phyloP scores from a whole-genome alignment of 1,140 invertebrate genomes.

The roundworm (Caenorhabditis elegans) region DNA sequence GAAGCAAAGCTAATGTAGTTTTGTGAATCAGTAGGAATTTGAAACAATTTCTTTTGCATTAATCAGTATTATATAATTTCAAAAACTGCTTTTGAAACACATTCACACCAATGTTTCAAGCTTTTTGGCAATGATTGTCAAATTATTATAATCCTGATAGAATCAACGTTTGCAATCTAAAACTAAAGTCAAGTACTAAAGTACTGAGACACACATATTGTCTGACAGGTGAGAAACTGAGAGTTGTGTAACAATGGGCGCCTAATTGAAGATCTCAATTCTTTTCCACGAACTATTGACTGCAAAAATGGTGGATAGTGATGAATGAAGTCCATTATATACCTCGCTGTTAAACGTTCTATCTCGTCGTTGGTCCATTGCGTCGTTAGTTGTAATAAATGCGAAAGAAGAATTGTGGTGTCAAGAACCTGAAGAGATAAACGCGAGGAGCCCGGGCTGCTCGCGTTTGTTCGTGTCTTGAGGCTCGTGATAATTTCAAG shows the following conservation, averaged over 20 bases:
- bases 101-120: too few species aligned
- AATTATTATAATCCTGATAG: too few species aligned
- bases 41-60: too few species aligned
- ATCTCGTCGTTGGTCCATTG: background rate
- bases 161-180: too few species aligned
- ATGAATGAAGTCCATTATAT: background rate
- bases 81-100: too few species aligned
- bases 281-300: background rate
- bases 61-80: too few species aligned
- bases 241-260: background rate
- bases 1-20: too few species aligned
- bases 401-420: background rate
- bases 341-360: background rate
- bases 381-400: background rate
- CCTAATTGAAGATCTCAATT: background rate
- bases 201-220: too few species aligned
- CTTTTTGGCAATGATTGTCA: too few species aligned
- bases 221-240: too few species aligned
- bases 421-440: background rate
- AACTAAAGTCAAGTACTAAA: too few species aligned
- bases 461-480: background rate
- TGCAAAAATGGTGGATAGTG: background rate
- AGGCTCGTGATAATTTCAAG: background rate
- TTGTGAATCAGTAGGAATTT: too few species aligned
- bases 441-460: background rate